A percentile compares a stretch with the other conserved stretches of the same genome.
Conservation (phyloP, 2,888 invertebrate genomes). For the Agrilus cyanescens region DNA sequence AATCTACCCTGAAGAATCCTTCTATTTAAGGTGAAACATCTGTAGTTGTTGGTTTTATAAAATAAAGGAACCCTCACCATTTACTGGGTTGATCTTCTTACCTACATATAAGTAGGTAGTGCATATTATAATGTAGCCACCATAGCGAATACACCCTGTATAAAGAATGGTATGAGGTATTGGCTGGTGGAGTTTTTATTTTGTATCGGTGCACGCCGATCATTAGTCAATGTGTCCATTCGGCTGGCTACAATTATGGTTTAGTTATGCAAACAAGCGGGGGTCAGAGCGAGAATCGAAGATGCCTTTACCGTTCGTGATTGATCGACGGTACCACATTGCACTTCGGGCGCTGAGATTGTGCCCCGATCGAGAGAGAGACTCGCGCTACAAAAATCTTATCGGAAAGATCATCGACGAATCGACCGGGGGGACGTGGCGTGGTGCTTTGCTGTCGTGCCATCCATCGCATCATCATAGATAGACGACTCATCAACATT, state of each 20-base stretch:
- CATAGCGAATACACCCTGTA: neutral
- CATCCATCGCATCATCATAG: too few species aligned
- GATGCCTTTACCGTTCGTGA: conserved; percentile 18
- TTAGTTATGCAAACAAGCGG: conserved; percentile 38
- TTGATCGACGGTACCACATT: conserved; percentile 31
- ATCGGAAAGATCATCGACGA: neutral
- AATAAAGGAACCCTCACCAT: too few species aligned
- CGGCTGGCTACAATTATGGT: conserved; percentile 35
- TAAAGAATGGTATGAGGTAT: neutral
- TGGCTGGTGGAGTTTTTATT: conserved; percentile 15
- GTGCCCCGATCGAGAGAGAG: neutral
- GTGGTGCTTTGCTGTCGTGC: too few species aligned
- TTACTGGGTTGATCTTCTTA: too few species aligned
- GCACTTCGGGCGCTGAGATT: conserved; percentile 29
- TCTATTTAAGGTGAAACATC: too few species aligned
- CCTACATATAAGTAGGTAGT: too few species aligned
- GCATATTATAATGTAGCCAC: too few species aligned
- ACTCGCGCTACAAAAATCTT: neutral
- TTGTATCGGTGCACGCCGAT: conserved; percentile 24
- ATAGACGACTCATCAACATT: neutral
- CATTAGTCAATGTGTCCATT: conserved; percentile 37
- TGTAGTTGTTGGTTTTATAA: too few species aligned
- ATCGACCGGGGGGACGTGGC: too few species aligned
- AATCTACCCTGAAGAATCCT: too few species aligned
- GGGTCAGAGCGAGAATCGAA: conserved; percentile 26